Percentiles rank a stretch among this genome's conserved stretches.
Conservation (phyloP, 2,888 invertebrate genomes). For the Gasteruption jaculator region DNA sequence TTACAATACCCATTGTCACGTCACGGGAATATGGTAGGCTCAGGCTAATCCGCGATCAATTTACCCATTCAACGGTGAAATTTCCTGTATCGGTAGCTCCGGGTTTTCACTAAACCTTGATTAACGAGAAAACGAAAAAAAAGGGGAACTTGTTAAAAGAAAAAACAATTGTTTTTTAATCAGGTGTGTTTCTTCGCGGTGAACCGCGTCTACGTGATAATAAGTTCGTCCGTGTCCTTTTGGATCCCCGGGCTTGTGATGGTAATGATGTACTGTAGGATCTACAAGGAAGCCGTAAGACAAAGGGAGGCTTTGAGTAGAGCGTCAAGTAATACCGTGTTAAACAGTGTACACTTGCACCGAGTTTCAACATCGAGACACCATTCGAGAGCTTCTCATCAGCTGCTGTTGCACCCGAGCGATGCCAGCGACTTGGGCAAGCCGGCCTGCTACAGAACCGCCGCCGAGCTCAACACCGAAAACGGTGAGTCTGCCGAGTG, state of each 20-base stretch:
- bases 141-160: background rate
- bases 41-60: too few species aligned
- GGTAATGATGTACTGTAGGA: constrained; percentile 87
- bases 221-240: constrained; percentile 86
- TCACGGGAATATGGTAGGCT: too few species aligned
- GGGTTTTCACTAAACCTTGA: too few species aligned
- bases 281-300: constrained; percentile 73
- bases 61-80: too few species aligned
- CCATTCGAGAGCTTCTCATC: constrained; percentile 50
- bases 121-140: too few species aligned
- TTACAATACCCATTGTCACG: too few species aligned
- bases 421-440: constrained; percentile 38
- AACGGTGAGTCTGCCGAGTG: constrained; percentile 58
- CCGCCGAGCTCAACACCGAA: constrained; percentile 64
- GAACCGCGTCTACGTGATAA: constrained; percentile 79
- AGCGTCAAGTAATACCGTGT: constrained; percentile 77
- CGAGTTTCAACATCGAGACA: constrained; percentile 68
- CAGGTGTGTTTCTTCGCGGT: constrained; percentile 75
- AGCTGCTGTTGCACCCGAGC: constrained; percentile 41
- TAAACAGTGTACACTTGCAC: constrained; percentile 80
- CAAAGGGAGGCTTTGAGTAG: constrained; percentile 77
- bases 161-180: constrained; percentile 22
- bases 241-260: constrained; percentile 91
- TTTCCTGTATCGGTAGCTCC: too few species aligned
- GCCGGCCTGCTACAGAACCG: constrained; percentile 54